Base-by-base conservation (phyloP, 2,113 vertebrate species). In the Tinamus guttatus region DNA sequence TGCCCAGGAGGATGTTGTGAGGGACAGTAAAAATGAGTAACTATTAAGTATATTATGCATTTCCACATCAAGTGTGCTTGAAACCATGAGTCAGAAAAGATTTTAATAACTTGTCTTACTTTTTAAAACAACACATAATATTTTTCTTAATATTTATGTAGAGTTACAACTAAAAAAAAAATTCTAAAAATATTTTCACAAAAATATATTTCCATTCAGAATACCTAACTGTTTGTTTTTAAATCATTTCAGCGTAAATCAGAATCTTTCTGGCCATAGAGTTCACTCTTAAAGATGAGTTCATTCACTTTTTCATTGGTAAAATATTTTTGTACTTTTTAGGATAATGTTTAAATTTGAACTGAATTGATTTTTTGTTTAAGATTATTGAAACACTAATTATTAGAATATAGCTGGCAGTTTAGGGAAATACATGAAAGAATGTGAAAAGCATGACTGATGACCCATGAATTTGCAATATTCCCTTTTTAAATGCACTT, bases 121-220 rank as follows among this genome's bases (percentile, higher is more conserved):
- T 3, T 20, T 5, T 0, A 47, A 56, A 47, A n/a, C 28, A 3
- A 2, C 8, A n/a, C 0, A 8, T 52, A 1, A 36, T 45, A 71
- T 21, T 52, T 68, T 59, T 47, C 13, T 73, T 81, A 77, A 62
- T 22, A 51, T 8, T 15, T 70, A 11, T 19, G 25, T 41, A 24
- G 13, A 3, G 34, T 63, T 67, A 54, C 10, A 89, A 8, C 2
- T 41, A 2, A 4, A 8, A 0, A 5, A 27, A 21, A 5, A 41
- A 62, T 2, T 36, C 3, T 45, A 34, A 80, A 90, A 30, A 6
- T 13, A 13, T 15, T 63, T 58, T 9, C 21, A 17, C 16, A 32
- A 58, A 58, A 58, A 58, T 30, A 56, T 32, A 27, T 58, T 86
- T 83, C 6, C 20, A 63, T 75, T 90, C 36, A 75, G 38, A 92